phyloP scores from a whole-genome alignment of 2,888 invertebrate genomes.

The Danaus chrysippus region DNA sequence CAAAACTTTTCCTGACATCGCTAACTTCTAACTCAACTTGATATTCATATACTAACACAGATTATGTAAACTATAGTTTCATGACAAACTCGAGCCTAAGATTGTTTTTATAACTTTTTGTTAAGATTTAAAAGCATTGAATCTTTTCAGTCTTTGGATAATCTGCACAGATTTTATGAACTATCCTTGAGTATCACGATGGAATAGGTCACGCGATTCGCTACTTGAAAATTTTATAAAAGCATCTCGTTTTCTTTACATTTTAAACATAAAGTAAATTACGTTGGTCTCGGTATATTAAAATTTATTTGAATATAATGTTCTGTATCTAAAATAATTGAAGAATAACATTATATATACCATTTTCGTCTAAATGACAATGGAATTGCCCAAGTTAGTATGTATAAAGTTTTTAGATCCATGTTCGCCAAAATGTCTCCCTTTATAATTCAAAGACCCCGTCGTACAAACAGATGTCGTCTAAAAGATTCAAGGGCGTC shows the following conservation, averaged over 20 bases:
- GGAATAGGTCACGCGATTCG: no score
- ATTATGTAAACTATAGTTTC: no score
- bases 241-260: no score
- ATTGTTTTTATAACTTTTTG: conserved; percentile 8
- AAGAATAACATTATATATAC: no score
- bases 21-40: conserved; percentile 40
- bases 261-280: no score
- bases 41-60: no score
- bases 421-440: conserved; percentile 49
- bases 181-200: no score
- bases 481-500: conserved; percentile 62
- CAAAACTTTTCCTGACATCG: conserved; percentile 55
- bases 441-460: conserved; percentile 74
- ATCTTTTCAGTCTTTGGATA: conserved; percentile 31
- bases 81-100: no score
- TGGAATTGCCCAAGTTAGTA: conserved; percentile 56
- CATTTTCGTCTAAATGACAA: conserved; percentile 17
- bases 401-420: conserved; percentile 56
- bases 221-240: no score
- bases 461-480: conserved; percentile 60
- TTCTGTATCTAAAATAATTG: no score
- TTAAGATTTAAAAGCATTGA: conserved; percentile 26
- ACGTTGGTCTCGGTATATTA: no score
- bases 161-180: conserved; percentile 37
- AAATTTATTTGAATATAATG: no score